A percentile compares a stretch with the other conserved stretches of the same genome.
Conservation (phyloP, 2,797 vertebrate genomes). For the Varecia variegata region DNA sequence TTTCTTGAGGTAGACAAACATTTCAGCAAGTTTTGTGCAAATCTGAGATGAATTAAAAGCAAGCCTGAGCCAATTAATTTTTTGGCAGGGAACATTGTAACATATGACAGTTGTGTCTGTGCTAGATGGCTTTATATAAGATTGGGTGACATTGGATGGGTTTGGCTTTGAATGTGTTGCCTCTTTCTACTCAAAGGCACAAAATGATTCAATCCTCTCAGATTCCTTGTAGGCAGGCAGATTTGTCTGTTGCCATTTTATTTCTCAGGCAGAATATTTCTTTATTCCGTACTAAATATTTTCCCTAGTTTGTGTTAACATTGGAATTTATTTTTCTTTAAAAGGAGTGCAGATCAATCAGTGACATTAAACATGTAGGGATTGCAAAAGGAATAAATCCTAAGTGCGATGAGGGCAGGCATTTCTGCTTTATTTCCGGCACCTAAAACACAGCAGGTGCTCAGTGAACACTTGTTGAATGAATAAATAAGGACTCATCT, state of each 20-base stretch:
- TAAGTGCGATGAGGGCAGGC: neutral
- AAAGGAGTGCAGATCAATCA: neutral
- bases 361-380: neutral
- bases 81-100: constrained; percentile 66
- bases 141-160: constrained; percentile 64
- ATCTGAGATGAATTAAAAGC: constrained; percentile 74
- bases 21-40: constrained; percentile 67
- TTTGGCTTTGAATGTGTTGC: constrained; percentile 62
- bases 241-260: constrained; percentile 35
- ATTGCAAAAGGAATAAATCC: neutral
- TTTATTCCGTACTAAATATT: neutral
- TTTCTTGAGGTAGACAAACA: constrained; percentile 71
- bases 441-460: neutral
- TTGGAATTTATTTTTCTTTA: constrained; percentile 36
- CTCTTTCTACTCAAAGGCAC: constrained; percentile 44
- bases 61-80: constrained; percentile 74
- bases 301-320: constrained; percentile 26
- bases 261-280: constrained; percentile 42
- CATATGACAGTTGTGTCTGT: constrained; percentile 60
- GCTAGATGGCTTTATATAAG: constrained; percentile 70
- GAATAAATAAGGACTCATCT: neutral
- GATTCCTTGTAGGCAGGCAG: neutral
- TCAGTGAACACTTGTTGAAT: neutral
- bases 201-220: constrained; percentile 42
- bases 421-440: neutral